phyloP scores from a whole-genome alignment of 1,140 invertebrate species.

The Eurosta solidaginis region DNA sequence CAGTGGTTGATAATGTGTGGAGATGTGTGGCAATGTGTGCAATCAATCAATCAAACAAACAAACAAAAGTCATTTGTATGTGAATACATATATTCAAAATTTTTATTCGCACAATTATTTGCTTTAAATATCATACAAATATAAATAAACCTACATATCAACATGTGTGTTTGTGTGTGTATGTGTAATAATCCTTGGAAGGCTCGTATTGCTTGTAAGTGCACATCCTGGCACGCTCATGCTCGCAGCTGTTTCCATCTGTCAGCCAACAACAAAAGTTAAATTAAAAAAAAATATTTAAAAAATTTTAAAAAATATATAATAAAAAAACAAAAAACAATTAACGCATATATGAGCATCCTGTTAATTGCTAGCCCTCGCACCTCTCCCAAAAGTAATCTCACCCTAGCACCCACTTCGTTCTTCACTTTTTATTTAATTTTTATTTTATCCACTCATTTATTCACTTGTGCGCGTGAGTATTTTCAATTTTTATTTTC shows the following conservation, averaged over 20 bases:
- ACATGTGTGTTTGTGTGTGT: too few species aligned
- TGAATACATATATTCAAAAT: not conserved
- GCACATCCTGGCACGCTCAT: not conserved
- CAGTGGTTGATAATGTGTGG: constrained; percentile 2
- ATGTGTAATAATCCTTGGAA: too few species aligned
- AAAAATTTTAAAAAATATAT: not conserved
- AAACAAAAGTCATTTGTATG: not conserved
- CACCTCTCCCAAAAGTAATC: not conserved
- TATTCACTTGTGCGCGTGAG: constrained; percentile 7
- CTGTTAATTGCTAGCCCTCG: not conserved
- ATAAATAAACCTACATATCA: not conserved
- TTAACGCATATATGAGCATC: not conserved
- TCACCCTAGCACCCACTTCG: not conserved
- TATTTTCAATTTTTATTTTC: constrained; percentile 21
- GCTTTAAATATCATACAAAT: not conserved
- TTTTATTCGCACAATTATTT: not conserved
- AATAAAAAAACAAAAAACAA: too few species aligned
- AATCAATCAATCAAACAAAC: too few species aligned
- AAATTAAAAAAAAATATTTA: not conserved
- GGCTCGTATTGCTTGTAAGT: not conserved
- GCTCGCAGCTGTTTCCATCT: constrained; percentile 18
- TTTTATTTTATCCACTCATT: constrained; percentile 6
- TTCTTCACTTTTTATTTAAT: not conserved
- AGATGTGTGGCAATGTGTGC: not conserved
- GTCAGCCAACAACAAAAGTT: not conserved